phyloP scores from a whole-genome alignment of 2,113 vertebrate species.

The Pteruthius melanotis region DNA sequence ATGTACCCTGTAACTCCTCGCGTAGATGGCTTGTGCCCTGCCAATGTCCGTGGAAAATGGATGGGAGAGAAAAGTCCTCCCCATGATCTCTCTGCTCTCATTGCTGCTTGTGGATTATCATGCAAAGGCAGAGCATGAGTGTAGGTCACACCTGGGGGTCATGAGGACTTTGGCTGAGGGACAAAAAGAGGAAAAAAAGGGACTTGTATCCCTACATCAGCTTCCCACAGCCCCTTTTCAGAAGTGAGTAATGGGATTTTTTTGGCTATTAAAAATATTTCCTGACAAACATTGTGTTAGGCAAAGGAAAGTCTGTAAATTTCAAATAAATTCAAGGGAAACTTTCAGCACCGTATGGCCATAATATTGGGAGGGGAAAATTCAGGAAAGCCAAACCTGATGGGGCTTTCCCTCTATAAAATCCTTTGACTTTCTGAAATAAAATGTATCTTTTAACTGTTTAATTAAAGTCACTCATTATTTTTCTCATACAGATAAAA shows the following conservation, averaged over 20 bases:
- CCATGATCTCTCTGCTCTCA: neutral
- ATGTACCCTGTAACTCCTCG: neutral
- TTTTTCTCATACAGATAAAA: neutral
- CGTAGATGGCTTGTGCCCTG: neutral
- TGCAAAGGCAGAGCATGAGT: neutral
- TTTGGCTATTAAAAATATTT: neutral
- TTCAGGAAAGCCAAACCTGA: neutral
- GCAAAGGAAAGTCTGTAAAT: neutral
- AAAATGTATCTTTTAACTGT: neutral
- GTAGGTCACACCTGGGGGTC: neutral
- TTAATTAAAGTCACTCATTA: neutral
- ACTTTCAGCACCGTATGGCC: neutral
- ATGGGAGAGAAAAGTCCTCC: neutral
- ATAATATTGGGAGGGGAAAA: neutral
- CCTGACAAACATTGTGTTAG: neutral
- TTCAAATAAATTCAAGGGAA: neutral
- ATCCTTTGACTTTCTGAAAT: neutral
- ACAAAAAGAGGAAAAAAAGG: neutral
- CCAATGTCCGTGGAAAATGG: neutral
- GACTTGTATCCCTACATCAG: neutral
- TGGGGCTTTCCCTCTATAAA: neutral
- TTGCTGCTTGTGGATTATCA: rapidly evolving
- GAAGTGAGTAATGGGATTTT: neutral
- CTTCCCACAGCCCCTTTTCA: neutral
- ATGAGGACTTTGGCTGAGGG: rapidly evolving